phyloP scores from a whole-genome alignment of 2,113 vertebrate genomes.

The Lamprotornis superbus region DNA sequence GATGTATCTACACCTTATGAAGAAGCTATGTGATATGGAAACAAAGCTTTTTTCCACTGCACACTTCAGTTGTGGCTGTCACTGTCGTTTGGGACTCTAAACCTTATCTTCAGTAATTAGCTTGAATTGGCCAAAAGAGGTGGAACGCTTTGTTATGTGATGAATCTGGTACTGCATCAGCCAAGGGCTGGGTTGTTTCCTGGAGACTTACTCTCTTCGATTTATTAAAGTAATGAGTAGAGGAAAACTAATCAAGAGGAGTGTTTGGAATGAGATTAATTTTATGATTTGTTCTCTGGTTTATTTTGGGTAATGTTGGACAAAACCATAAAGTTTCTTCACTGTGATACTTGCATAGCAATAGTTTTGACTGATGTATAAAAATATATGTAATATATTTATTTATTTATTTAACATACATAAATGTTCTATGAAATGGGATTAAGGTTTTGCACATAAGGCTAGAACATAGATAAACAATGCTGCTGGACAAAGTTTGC shows the following conservation, averaged over 20 bases:
- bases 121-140: background rate
- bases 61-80: background rate
- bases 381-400: background rate
- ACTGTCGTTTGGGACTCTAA: background rate
- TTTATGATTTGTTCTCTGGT: background rate
- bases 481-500: background rate
- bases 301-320: background rate
- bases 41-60: background rate
- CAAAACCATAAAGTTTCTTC: background rate
- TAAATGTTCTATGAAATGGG: background rate
- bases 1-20: background rate
- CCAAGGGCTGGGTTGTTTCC: background rate
- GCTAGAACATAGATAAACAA: background rate
- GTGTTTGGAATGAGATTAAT: background rate
- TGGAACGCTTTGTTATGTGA: background rate
- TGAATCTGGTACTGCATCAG: background rate
- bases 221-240: background rate
- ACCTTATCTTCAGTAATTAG: background rate
- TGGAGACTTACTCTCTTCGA: background rate
- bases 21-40: rapidly evolving
- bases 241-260: background rate
- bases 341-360: background rate
- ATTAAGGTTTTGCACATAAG: background rate
- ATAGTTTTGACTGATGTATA: background rate
- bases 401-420: background rate